Percentiles rank a stretch among this genome's conserved stretches.
Evolutionary conservation across 2,888 invertebrate genomes (phyloP).

Genomic region (Chrysotoxum bicinctum): DNA sequence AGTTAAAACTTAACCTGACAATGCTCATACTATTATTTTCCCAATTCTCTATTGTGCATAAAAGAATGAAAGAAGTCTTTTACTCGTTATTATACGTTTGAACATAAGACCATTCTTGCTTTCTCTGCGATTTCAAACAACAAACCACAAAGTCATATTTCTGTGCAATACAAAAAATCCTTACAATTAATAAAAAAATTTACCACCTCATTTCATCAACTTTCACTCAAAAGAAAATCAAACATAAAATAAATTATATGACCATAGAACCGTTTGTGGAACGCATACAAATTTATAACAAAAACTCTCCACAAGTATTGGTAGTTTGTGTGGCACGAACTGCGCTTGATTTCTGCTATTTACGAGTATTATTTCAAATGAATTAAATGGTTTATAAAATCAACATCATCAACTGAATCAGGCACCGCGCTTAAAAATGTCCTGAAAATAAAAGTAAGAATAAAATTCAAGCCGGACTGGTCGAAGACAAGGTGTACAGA

Average conservation of each 20-base stretch:
- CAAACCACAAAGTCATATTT: constrained; percentile 63
- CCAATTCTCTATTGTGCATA: too few relatives aligned
- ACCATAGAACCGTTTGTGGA: neutral
- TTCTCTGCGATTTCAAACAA: neutral
- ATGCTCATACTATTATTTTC: too few relatives aligned
- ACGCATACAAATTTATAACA: constrained; percentile 14
- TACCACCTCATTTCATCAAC: constrained; percentile 42
- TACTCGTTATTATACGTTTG: too few relatives aligned
- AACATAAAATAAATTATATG: constrained; percentile 20
- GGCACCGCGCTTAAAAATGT: constrained; percentile 55
- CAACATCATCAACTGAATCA: constrained; percentile 51
- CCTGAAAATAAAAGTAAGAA: constrained; percentile 15
- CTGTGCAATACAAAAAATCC: constrained; percentile 49
- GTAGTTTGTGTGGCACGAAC: constrained; percentile 48
- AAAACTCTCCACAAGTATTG: neutral
- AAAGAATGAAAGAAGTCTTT: too few relatives aligned
- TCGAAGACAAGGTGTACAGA: constrained; percentile 56
- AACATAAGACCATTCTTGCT: neutral
- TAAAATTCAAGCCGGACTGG: constrained; percentile 23
- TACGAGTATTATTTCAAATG: constrained; percentile 36
- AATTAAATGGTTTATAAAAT: constrained; percentile 66
- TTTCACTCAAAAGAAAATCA: constrained; percentile 62
- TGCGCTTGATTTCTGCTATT: constrained; percentile 3
- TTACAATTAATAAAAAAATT: constrained; percentile 42
- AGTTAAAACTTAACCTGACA: too few relatives aligned